Evolutionary conservation across 2,797 vertebrate species (phyloP), one percentile per base, ranked within the genome.

Genomic region (Poecile montanus): DNA sequence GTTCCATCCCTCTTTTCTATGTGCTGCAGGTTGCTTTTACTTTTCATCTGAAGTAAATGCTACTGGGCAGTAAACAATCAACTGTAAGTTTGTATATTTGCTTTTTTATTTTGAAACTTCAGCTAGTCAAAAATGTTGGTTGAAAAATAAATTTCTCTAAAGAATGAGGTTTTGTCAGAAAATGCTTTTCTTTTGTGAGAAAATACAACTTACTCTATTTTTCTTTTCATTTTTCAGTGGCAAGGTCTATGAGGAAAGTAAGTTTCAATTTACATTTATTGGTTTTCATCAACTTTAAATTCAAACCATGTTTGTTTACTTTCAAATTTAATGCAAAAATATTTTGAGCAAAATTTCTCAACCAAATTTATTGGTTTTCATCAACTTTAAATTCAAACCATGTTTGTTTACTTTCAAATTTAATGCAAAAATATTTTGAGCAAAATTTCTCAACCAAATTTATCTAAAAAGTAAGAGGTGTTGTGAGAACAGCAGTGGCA

Each of bases 41-140:
- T 86, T 88, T 84, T 91, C 45, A 45, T 75, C 85, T 86, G 45
- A 90, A 81, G 44, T 68, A 57, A 45, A 22, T 61, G 23, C 56
- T 83, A 80, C 54, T 38, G 56, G 50, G 34, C 65, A 92, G 44
- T 62, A 94, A 94, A 87, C 6, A 79, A 79, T 63, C 62, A 91
- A 48, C 40, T 75, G 4, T 36, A 86, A 84, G 40, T 34, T 38
- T 14, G 3, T 54, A 38, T 58, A 68, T 56, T 83, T 81, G 20
- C 15, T 50, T 85, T 92, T 83, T 78, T 66, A 45, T 88, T 93
- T 91, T 88, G 56, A 89, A 93, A 92, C 18, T 58, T 75, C 61
- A 88, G 30, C 45, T 74, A 30, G 44, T 54, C 34, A 77, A 72
- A 94, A 93, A 91, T 56, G 7, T 78, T 62, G 32, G 6, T 8